Percentiles rank a stretch among this genome's conserved stretches.
These are phyloP conservation scores for Eumacrocentrus americanus DNA, from an alignment of 2,888 invertebrate species.

Conservation along the genomic window DNA sequence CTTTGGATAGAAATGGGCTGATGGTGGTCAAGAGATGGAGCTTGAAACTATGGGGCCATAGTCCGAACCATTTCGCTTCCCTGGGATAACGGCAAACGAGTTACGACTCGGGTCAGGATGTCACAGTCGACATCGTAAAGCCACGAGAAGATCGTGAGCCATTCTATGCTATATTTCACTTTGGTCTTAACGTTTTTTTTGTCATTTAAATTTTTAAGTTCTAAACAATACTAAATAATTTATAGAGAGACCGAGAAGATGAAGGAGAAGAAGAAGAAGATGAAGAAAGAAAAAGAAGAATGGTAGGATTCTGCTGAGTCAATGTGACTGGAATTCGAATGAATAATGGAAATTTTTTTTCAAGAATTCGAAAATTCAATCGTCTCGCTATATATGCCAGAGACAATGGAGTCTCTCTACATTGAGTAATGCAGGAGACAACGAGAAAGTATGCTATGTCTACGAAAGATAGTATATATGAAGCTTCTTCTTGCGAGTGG, in stretches of 20 bases:
- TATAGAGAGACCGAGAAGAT: constrained; percentile 25
- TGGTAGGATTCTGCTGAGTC: background rate
- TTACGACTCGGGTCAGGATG: no score
- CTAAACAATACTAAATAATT: constrained; percentile 33
- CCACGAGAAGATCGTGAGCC: no score
- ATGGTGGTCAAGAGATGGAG: no score
- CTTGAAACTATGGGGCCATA: no score
- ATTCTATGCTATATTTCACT: background rate
- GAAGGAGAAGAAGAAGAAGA: constrained; percentile 9
- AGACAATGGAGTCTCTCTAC: constrained; percentile 35
- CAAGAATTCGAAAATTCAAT: constrained; percentile 38
- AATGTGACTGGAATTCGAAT: constrained; percentile 33
- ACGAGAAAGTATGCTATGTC: constrained; percentile 22
- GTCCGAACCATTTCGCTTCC: no score
- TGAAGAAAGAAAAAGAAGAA: constrained; percentile 27
- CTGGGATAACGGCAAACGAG: no score
- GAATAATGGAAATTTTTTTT: constrained; percentile 38
- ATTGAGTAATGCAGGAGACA: constrained; percentile 20
- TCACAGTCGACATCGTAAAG: no score
- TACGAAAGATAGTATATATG: constrained; percentile 35
- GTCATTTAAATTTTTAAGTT: constrained; percentile 1
- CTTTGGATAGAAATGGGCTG: no score
- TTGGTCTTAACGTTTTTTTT: background rate
- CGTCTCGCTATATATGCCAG: constrained; percentile 29
- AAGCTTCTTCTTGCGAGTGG: constrained; percentile 40